Conservation (phyloP, 2,888 invertebrate species). For the Daptonema setosum region DNA sequence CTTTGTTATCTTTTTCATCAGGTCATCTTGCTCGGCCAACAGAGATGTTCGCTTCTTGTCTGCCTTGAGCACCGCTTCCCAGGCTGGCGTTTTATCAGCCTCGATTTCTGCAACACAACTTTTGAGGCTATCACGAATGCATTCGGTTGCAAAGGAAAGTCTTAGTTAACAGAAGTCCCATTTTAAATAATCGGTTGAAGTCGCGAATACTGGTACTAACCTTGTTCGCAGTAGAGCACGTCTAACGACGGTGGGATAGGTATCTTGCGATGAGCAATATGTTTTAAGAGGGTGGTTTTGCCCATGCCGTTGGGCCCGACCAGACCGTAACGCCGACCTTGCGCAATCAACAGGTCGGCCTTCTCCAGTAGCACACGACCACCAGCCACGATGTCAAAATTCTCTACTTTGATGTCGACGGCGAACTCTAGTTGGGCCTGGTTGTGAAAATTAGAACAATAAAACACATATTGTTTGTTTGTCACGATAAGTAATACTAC, state of each 20-base stretch:
- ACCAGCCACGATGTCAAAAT: constrained; percentile 87
- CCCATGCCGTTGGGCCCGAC: constrained; percentile 98
- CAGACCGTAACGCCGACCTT: constrained; percentile 78
- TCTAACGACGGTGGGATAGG: constrained; percentile 86
- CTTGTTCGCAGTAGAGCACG: constrained; percentile 77
- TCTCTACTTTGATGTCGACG: constrained; percentile 86
- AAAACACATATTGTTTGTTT: too few species aligned
- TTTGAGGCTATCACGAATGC: background rate
- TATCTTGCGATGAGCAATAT: constrained; percentile 68
- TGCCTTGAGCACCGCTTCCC: constrained; percentile 72
- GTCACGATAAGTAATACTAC: too few species aligned
- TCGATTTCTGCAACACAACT: constrained; percentile 57
- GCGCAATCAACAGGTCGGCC: constrained; percentile 72
- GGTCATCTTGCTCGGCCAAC: constrained; percentile 54
- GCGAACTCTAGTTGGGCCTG: constrained; percentile 58
- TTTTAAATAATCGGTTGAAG: too few species aligned
- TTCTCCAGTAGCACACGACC: constrained; percentile 92
- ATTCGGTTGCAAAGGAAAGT: background rate
- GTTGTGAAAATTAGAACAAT: too few species aligned
- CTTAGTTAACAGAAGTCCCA: too few species aligned
- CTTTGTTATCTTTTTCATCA: constrained; percentile 47
- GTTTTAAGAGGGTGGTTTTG: constrained; percentile 81
- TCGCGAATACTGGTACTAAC: constrained; percentile 24
- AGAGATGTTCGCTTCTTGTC: constrained; percentile 67
- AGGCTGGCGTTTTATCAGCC: constrained; percentile 78